Base-by-base conservation (phyloP, 2,888 invertebrate genomes). In the Plagiodera versicolora region DNA sequence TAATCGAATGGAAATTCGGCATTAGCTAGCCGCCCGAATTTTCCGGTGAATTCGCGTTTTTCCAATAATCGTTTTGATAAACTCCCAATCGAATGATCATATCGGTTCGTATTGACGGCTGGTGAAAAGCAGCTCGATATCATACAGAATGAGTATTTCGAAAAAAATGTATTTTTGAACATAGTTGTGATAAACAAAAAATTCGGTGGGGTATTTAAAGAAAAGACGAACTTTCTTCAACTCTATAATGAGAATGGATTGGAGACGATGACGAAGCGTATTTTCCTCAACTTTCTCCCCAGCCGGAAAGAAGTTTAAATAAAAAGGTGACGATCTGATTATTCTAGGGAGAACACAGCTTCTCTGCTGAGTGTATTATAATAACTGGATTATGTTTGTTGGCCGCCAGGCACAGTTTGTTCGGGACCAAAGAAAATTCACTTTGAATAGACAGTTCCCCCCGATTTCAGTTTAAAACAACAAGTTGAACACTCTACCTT, bases 321-420 rank as follows among this genome's bases (percentile, higher is more conserved):
- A 72, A 70, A 69, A 69, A 70, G 67, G 72, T 71, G 70, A 71
- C 72, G 66, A 65, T 67, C 67, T 69, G 69, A 70, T 72, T 71
- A 69, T 69, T 49, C 60, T 67, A 67, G 50, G 66, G 67, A 67
- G n/a, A 65, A 68, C 65, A 67, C 65, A 64, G 63, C 24, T 14
- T 39, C 39, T 39, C 61, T n/a, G n/a, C n/a, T 63, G 69, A 71
- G 70, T 69, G 65, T 73, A 73, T 74, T 74, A 73, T 72, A 73
- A 74, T 73, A 75, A 75, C 73, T 71, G 70, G 73, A 75, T 75
- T 74, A 75, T 69, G 70, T 69, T 70, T 70, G 67, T 53, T 56
- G 48, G 68, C 69, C 63, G 62, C 63, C 63, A 60, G 68, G 63
- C 66, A 64, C 67, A 67, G 50, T 71, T 67, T 67, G 69, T 66